A percentile compares a stretch with the other conserved stretches of the same genome.
Conservation (phyloP, 1,140 invertebrate species). For the Aphis craccivora region DNA sequence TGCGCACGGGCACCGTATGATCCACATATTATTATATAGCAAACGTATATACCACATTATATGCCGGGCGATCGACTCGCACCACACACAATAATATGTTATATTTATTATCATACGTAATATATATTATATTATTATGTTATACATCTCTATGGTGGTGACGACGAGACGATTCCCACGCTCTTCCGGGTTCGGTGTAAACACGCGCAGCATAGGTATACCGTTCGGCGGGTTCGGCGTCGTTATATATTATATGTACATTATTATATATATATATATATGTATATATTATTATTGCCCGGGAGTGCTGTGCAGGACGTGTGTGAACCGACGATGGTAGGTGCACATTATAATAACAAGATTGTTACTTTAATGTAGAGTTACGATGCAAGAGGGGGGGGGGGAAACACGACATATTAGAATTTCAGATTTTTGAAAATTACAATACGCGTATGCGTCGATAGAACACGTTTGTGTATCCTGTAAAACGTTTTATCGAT, state of each 20-base stretch:
- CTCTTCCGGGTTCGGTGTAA: conserved; percentile 53
- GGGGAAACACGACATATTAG: background rate
- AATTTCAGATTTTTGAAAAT: too few relatives aligned
- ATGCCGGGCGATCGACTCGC: background rate
- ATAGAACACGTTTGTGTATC: too few relatives aligned
- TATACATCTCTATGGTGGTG: background rate
- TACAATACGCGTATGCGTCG: too few relatives aligned
- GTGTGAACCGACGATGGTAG: background rate
- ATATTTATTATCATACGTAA: background rate
- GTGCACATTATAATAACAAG: too few relatives aligned
- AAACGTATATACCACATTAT: background rate
- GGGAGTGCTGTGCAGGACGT: background rate
- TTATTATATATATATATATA: too few relatives aligned
- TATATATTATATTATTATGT: background rate
- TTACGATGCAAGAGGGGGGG: too few relatives aligned
- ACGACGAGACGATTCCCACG: conserved; percentile 47
- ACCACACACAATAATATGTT: background rate
- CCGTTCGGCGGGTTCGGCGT: background rate
- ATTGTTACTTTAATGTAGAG: too few relatives aligned
- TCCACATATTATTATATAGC: background rate
- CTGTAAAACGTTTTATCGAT: too few relatives aligned
- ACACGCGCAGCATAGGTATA: background rate
- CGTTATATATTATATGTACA: background rate
- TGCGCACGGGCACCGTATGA: background rate
- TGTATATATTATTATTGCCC: background rate